Evolutionary conservation across 2,888 invertebrate species (phyloP), one percentile per base, ranked within the genome.

Genomic region (Agrotis puta): DNA sequence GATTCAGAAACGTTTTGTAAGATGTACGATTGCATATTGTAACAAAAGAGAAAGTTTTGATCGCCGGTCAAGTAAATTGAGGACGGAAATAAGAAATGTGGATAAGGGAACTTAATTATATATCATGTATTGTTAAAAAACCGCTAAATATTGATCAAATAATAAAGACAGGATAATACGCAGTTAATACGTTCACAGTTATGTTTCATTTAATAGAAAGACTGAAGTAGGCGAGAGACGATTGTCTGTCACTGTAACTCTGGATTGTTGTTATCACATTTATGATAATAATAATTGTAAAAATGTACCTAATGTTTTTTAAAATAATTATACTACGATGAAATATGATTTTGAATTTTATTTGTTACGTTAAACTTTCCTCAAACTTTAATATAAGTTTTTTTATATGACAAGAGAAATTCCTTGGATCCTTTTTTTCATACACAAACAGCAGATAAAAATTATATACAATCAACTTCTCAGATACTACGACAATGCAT

Each of bases 231-330:
- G 71, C 58, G 67, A 83, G 71, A 57, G 84, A 83, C 85, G 90
- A 88, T 89, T 87, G 88, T 88, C 87, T 90, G 82, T 87, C 81
- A 82, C 90, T 87, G 86, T 83, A 92, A 94, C 94, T 94, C 92
- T 92, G 94, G 94, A 94, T 93, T 94, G 93, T 93, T 93, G 91
- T 92, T 91, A 88, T 90, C 87, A 90, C 88, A 88, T 88, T 77
- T 83, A 89, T 85, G 89, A 89, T 87, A 87, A 87, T 87, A 87
- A 86, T 89, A 88, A 91, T 88, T 94, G 94, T 94, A 94, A 90
- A 94, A 93, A 93, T 93, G 92, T 94, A 94, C 90, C 92, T 93
- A 93, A 92, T 85, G 86, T 85, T 85, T 89, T 92, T 92, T 91
- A 76, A 91, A 91, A 90, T 90, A 92, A 93, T 91, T 93, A 93